Base-by-base conservation (phyloP, 2,113 vertebrate species). In the Microtus oregoni region DNA sequence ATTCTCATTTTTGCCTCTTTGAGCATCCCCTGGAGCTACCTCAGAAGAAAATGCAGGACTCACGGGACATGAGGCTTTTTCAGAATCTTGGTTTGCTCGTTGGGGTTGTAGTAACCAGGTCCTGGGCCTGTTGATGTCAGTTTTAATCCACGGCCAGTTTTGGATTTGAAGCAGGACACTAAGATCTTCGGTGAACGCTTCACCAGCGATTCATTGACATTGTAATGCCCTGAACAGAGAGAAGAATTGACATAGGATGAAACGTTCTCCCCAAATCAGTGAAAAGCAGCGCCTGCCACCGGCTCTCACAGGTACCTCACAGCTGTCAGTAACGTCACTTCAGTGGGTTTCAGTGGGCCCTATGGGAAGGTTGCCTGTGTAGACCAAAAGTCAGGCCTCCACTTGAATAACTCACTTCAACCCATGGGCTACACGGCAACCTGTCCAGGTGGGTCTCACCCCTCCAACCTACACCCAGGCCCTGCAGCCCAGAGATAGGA, bases 161-260 rank as follows among this genome's bases (percentile, higher is more conserved):
- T 98, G n/a, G 99, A 98, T 87, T 96, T 98, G 97, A 99, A 99
- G 96, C 98, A 98, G 93, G 99, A 99, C 88, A 97, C 89, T 17
- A 98, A 35, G 5, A 90, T 91, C 90, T 95, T 98, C 35, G 99
- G 98, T 8, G 97, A 94, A 28, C 94, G 96, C 93, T 97, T 98
- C 94, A 96, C 96, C 44, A 98, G 73, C 44, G 98, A 97, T 63
- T 98, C 94, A 0, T 97, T 99, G 86, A 98, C 91, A 50, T 76
- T 76, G 92, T 99, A 99, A 78, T 99, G 98, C 89, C 98, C 99
- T 99, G 93, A 86, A 97, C 94, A 47, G 88, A 96, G 85, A 94
- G 86, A 93, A 93, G 87, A 30, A 35, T 63, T 72, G 94, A 55
- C 70, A 76, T 9, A 52, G 76, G 61, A 26, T 94, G 68, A 97